phyloP scores from a whole-genome alignment of 2,888 invertebrate genomes.

The Sarcophaga subvicina region DNA sequence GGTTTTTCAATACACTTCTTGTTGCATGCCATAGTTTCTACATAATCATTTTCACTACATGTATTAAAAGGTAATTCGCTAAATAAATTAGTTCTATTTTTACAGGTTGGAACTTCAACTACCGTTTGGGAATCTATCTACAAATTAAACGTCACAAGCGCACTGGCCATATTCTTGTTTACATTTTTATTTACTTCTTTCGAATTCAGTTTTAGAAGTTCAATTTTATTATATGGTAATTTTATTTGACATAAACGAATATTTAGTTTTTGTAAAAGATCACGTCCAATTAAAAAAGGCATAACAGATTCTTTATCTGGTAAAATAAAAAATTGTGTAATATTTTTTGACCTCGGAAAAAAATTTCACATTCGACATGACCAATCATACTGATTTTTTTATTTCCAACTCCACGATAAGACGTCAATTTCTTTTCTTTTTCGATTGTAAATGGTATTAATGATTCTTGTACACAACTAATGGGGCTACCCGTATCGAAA shows the following conservation, averaged over 20 bases:
- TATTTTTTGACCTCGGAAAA: no score
- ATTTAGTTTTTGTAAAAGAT: no score
- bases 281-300: no score
- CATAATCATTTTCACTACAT: neutral
- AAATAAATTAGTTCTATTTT: neutral
- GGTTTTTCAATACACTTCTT: no score
- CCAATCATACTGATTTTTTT: no score
- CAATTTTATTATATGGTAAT: neutral
- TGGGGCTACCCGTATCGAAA: constrained; percentile 1
- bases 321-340: no score
- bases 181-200: neutral
- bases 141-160: neutral
- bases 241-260: no score
- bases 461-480: neutral
- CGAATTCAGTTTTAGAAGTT: neutral
- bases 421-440: constrained; percentile 3
- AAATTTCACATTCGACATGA: no score
- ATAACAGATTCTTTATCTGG: no score
- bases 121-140: no score
- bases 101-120: neutral
- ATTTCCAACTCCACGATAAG: neutral
- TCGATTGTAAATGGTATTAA: constrained; percentile 41
- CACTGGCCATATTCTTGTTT: neutral
- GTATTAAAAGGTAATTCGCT: neutral
- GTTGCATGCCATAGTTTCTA: no score